Evolutionary conservation across 2,113 vertebrate species (phyloP).

Genomic region (Dipodomys spectabilis): DNA sequence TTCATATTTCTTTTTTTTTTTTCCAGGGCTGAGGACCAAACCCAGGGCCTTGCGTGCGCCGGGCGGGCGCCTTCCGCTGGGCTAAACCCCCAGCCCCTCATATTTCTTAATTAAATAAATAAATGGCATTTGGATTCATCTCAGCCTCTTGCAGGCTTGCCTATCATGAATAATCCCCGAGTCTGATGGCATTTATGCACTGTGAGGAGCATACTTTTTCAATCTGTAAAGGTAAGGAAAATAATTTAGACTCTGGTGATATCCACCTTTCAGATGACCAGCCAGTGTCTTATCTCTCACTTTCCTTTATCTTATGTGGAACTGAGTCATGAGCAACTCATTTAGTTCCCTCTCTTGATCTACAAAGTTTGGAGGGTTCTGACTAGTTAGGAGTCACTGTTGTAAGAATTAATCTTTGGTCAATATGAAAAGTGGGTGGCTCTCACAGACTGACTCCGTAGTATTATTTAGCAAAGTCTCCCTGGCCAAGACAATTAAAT

Average conservation of each 20-base stretch:
- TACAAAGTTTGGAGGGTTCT: constrained; percentile 24
- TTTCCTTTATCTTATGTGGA: not conserved
- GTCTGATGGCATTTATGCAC: not conserved
- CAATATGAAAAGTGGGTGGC: not conserved
- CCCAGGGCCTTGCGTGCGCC: no score
- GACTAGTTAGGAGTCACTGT: not conserved
- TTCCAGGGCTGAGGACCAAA: no score
- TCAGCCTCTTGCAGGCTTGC: not conserved
- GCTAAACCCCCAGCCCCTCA: no score
- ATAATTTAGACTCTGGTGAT: not conserved
- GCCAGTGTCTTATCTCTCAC: not conserved
- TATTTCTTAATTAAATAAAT: constrained; percentile 36
- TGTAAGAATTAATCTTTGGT: constrained; percentile 32
- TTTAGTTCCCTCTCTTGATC: not conserved
- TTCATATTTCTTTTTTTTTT: no score
- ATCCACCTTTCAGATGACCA: not conserved
- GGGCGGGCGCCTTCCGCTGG: no score
- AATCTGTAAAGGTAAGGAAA: not conserved
- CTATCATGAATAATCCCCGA: not conserved
- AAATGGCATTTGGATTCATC: not conserved
- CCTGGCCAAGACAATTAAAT: not conserved
- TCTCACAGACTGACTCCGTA: not conserved
- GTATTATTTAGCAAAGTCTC: not conserved
- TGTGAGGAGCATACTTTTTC: not conserved
- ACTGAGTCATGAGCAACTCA: constrained; percentile 7